Evolutionary conservation across 2,888 invertebrate genomes (phyloP).

Genomic region (Drosophila fungiperda): DNA sequence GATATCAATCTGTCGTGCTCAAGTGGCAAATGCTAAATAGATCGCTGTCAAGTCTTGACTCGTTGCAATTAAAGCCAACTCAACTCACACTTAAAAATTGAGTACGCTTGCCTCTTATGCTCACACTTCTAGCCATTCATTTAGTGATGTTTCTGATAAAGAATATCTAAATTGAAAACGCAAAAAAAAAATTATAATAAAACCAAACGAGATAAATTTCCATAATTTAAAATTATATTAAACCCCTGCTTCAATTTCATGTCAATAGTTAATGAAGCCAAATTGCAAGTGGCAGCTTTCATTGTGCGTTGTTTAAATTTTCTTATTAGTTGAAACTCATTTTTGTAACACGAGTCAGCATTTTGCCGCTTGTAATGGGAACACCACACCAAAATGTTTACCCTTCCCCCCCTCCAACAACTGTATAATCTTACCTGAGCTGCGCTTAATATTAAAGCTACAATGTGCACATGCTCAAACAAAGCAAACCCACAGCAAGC

Average conservation of each 20-base stretch:
- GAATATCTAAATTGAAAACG: background rate
- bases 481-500: conserved; percentile 3
- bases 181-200: background rate
- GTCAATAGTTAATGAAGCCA: background rate
- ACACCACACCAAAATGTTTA: background rate
- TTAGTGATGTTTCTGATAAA: background rate
- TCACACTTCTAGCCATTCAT: background rate
- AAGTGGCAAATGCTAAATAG: conserved; percentile 41
- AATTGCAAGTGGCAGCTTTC: background rate
- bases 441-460: conserved; percentile 44
- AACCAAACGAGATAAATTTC: background rate
- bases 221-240: background rate
- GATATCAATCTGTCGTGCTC: conserved; percentile 52
- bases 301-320: background rate
- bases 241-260: background rate
- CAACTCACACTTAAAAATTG: background rate
- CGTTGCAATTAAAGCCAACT: conserved; percentile 11
- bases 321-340: conserved; percentile 58
- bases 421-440: conserved; percentile 32
- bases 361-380: conserved; percentile 11
- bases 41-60: conserved; percentile 23
- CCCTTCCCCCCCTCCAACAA: conserved; percentile 8
- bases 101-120: background rate
- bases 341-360: conserved; percentile 30
- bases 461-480: background rate